These are phyloP conservation scores for Biston stratarius DNA, from an alignment of 2,888 invertebrate species.

Conservation along the genomic window DNA sequence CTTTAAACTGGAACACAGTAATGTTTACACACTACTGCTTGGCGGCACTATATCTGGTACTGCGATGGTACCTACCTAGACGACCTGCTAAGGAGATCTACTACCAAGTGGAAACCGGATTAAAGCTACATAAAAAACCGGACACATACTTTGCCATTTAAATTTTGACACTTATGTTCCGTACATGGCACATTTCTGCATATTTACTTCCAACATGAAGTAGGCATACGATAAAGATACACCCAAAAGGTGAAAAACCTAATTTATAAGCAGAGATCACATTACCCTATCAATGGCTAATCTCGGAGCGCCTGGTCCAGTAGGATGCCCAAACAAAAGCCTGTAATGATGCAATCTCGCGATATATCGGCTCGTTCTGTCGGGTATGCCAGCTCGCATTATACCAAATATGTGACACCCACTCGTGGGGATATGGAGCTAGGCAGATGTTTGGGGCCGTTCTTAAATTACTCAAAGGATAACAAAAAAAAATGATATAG, in stretches of 20 bases:
- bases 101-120: neutral
- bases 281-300: conserved; percentile 17
- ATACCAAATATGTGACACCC: conserved; percentile 32
- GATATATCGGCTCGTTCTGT: conserved; percentile 22
- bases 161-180: neutral
- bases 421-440: conserved; percentile 14
- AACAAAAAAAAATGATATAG: no score
- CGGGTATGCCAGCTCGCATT: conserved; percentile 8
- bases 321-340: conserved; percentile 32
- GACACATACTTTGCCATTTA: neutral
- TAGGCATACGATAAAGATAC: conserved; percentile 12
- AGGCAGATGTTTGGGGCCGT: neutral
- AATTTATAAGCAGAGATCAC: conserved; percentile 28
- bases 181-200: conserved; percentile 12
- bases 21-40: no score
- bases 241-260: conserved; percentile 7
- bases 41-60: no score
- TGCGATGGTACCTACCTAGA: no score
- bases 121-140: neutral
- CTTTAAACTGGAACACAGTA: no score
- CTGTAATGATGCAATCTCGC: conserved; percentile 27
- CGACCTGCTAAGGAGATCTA: no score
- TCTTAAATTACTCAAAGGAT: neutral
- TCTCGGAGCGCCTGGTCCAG: conserved; percentile 14
- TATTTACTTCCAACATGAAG: neutral